These are phyloP conservation scores for Proisotoma minuta DNA, from an alignment of 2,888 invertebrate genomes.

Conservation along the genomic window DNA sequence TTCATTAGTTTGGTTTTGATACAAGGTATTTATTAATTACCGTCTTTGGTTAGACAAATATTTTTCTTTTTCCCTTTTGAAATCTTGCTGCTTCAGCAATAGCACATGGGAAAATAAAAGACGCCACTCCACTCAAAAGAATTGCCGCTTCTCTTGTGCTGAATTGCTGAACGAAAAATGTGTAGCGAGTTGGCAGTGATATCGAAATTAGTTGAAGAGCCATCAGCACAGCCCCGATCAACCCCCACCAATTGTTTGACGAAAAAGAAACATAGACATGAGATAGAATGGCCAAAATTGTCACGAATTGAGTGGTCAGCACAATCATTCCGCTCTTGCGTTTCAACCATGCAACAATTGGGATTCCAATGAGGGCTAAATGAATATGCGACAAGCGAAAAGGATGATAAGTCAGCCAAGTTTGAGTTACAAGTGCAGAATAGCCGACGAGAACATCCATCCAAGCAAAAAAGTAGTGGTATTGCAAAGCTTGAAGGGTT, in stretches of 20 bases:
- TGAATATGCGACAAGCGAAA: constrained; percentile 5
- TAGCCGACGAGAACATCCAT: constrained; percentile 6
- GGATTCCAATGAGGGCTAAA: not conserved
- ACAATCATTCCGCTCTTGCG: not conserved
- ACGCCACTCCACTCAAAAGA: not conserved
- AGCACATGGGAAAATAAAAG: not conserved
- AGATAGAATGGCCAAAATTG: not conserved
- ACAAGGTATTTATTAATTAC: not conserved
- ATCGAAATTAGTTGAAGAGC: not conserved
- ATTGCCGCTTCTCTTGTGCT: constrained; percentile 7
- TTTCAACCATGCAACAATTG: constrained; percentile 9
- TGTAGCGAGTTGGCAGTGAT: constrained; percentile 5
- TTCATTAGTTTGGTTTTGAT: no score
- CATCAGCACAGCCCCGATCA: not conserved
- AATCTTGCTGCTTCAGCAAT: not conserved
- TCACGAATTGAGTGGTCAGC: constrained; percentile 1
- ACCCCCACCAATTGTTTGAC: not conserved
- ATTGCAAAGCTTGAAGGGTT: not conserved
- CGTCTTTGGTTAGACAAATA: not conserved
- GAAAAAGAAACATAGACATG: not conserved
- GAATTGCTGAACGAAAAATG: constrained; percentile 4
- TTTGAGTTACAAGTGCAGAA: constrained; percentile 1
- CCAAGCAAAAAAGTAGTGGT: constrained; percentile 13
- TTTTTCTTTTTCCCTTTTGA: not conserved
- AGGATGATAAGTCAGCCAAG: constrained; percentile 8